These are phyloP conservation scores for Hydrolagus colliei DNA, from an alignment of 2,797 vertebrate genomes.

Conservation along the genomic window DNA sequence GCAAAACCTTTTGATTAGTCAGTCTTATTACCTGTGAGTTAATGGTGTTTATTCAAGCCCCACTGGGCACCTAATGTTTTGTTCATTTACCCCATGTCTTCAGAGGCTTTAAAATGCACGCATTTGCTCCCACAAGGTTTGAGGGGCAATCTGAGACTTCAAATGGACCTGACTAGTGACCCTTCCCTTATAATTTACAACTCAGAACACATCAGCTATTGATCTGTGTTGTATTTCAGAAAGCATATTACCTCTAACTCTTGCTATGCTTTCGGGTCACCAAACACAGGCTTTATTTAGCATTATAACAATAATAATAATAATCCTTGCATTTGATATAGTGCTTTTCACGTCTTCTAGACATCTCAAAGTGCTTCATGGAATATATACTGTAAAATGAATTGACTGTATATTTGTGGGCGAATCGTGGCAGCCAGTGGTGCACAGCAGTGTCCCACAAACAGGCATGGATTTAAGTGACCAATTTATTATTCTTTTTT, in stretches of 20 bases:
- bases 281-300: not conserved
- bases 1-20: not conserved
- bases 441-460: no score
- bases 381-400: no score
- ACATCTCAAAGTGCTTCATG: no score
- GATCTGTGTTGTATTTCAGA: not conserved
- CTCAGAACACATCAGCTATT: not conserved
- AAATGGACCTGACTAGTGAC: slow-evolving; percentile 34
- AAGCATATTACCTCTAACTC: not conserved
- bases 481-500: no score
- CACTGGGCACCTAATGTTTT: not conserved
- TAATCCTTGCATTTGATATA: not conserved
- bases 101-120: slow-evolving; percentile 15
- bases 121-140: slow-evolving; percentile 38
- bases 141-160: slow-evolving; percentile 32
- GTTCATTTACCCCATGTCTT: slow-evolving; percentile 27
- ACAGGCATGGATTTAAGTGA: no score
- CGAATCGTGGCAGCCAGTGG: no score
- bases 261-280: not conserved
- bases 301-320: slow-evolving; percentile 13
- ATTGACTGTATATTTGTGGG: no score
- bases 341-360: not conserved
- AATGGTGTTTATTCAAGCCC: slow-evolving; percentile 13
- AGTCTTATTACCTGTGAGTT: slow-evolving; percentile 2
- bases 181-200: not conserved